These are phyloP conservation scores for Cepaea hortensis DNA, from an alignment of 2,888 invertebrate genomes.

Conservation along the genomic window DNA sequence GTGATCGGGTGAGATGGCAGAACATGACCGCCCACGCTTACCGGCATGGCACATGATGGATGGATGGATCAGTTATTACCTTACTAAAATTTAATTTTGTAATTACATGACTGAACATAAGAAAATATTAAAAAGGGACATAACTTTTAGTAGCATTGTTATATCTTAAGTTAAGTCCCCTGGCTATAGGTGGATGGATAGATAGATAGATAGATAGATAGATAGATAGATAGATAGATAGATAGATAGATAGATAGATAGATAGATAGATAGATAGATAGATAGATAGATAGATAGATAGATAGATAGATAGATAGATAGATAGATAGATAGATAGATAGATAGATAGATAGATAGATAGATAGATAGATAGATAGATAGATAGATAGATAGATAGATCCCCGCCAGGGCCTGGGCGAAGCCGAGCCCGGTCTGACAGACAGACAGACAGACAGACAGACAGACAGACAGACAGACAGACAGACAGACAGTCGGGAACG, in stretches of 20 bases:
- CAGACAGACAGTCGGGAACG: too few species aligned
- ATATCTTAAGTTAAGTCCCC: too few species aligned
- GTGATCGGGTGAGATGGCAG: too few species aligned
- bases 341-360: background rate
- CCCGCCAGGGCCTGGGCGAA: too few species aligned
- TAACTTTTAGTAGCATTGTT: too few species aligned
- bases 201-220: background rate
- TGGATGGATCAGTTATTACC: background rate
- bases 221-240: background rate
- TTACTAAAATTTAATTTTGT: background rate
- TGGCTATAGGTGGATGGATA: background rate
- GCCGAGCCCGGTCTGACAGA: too few species aligned
- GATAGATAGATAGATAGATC: background rate
- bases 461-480: too few species aligned
- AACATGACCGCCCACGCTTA: too few species aligned
- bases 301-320: background rate
- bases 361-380: conserved; percentile 11
- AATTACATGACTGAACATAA: too few species aligned
- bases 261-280: background rate
- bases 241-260: background rate
- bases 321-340: background rate
- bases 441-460: too few species aligned
- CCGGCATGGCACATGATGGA: too few species aligned
- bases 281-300: conserved; percentile 11
- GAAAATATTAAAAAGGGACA: too few species aligned